Evolutionary conservation across 2,797 vertebrate genomes (phyloP), one percentile per base, ranked within the genome.

Genomic region (Catharus ustulatus): DNA sequence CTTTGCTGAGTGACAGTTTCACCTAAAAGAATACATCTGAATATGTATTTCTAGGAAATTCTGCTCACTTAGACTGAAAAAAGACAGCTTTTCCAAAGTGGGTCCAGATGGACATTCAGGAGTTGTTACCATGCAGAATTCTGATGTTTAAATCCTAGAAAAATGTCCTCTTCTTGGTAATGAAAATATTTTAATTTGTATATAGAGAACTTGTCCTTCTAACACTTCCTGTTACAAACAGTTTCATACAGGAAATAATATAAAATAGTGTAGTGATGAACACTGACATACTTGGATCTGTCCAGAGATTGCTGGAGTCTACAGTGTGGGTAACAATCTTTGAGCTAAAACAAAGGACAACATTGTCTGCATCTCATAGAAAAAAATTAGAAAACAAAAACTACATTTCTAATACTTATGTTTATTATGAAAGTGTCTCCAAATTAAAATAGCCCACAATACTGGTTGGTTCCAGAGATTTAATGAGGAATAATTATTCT

Each of bases 371-470:
- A 88, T 93, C 80, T 94, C 68, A 80, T 1, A 82, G 63, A 71
- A 94, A 68, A 46, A 96, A 81, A 90, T 74, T 95, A 96, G 49
- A 90, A 89, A 95, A 94, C 38, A n/a, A 8, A 96, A 73, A 51
- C 74, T 43, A 73, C 14, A 69, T 90, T 97, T 96, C 96, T 95
- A 97, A 97, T 97, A 95, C 84, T 97, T 96, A 97, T 90, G 93
- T 98, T 98, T 98, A 98, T 98, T 98, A 98, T 97, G 97, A 98
- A 98, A 98, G 93, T 97, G 96, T 97, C 96, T 98, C 94, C 96
- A 97, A 98, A 97, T 96, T 96, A 97, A 98, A 98, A 97, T 95
- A 96, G 96, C 95, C 95, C 87, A 97, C 97, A 97, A 97, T 95
- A 97, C 92, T 89, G 81, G 96, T 90, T 97, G 82, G 64, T 97